Evolutionary conservation across 2,797 vertebrate species (phyloP).

Genomic region (Myotis daubentonii): DNA sequence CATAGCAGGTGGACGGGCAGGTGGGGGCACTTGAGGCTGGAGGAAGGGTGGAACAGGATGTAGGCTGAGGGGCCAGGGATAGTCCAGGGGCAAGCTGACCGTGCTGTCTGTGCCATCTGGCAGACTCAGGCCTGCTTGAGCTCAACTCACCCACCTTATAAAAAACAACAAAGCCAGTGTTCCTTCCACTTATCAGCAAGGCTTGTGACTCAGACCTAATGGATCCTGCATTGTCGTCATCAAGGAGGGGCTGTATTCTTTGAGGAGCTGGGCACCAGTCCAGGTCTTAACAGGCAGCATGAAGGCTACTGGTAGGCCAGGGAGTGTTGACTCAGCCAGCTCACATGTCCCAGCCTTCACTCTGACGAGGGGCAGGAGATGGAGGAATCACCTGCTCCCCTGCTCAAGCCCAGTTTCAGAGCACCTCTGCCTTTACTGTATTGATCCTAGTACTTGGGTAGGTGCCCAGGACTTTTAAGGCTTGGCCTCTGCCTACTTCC

Average conservation of each 20-base stretch:
- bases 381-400: neutral
- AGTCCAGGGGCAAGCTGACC: neutral
- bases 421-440: neutral
- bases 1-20: neutral
- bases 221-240: neutral
- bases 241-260: neutral
- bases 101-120: conserved; percentile 53
- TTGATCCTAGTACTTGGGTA: neutral
- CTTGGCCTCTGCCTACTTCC: neutral
- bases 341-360: neutral
- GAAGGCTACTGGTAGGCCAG: neutral
- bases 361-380: neutral
- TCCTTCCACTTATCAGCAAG: neutral
- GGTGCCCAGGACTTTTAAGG: neutral
- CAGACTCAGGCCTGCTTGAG: conserved; percentile 10
- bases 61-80: neutral
- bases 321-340: neutral
- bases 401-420: neutral
- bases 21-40: neutral
- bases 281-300: neutral
- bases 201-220: conserved; percentile 39
- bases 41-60: conserved; percentile 67
- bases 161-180: conserved; percentile 8
- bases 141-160: neutral
- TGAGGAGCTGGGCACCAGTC: neutral